These are phyloP conservation scores for Cryptotermes secundus DNA, from an alignment of 1,140 invertebrate genomes.

Conservation along the genomic window DNA sequence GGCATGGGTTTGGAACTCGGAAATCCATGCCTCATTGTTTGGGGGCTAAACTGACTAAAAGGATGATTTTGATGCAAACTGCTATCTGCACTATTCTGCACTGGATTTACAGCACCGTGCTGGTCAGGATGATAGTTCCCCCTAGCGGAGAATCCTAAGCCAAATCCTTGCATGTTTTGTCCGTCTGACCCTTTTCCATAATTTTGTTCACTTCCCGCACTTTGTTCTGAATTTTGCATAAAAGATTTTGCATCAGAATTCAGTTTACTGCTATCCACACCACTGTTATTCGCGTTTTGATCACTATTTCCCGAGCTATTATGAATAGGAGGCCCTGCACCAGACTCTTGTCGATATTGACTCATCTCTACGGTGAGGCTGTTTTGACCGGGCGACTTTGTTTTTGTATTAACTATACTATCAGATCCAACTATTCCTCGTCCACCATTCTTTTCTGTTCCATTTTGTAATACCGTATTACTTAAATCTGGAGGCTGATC, in stretches of 20 bases:
- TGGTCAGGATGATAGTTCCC: slow-evolving; percentile 39
- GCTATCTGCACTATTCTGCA: slow-evolving; percentile 37
- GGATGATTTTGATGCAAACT: slow-evolving; percentile 37
- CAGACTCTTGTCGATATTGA: slow-evolving; percentile 55
- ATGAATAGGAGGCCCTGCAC: slow-evolving; percentile 49
- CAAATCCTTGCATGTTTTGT: slow-evolving; percentile 42
- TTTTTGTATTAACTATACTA: slow-evolving; percentile 40
- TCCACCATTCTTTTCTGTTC: slow-evolving; percentile 50
- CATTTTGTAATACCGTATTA: slow-evolving; percentile 60
- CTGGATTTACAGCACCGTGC: slow-evolving; percentile 31
- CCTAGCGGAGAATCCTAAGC: slow-evolving; percentile 38
- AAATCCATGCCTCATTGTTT: slow-evolving; percentile 42
- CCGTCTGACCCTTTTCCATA: slow-evolving; percentile 42
- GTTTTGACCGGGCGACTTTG: slow-evolving; percentile 41
- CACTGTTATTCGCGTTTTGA: slow-evolving; percentile 45
- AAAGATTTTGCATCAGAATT: slow-evolving; percentile 46
- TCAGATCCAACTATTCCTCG: slow-evolving; percentile 48
- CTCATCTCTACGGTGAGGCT: slow-evolving; percentile 49
- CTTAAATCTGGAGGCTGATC: slow-evolving; percentile 60
- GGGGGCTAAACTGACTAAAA: slow-evolving; percentile 36
- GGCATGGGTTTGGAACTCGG: slow-evolving; percentile 42
- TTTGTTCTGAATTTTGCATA: slow-evolving; percentile 45
- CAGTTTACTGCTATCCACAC: slow-evolving; percentile 45
- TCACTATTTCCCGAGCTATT: slow-evolving; percentile 42
- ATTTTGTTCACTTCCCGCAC: slow-evolving; percentile 41